Evolutionary conservation across 1,140 invertebrate genomes (phyloP).

Genomic region (Eurytemora carolleeae): DNA sequence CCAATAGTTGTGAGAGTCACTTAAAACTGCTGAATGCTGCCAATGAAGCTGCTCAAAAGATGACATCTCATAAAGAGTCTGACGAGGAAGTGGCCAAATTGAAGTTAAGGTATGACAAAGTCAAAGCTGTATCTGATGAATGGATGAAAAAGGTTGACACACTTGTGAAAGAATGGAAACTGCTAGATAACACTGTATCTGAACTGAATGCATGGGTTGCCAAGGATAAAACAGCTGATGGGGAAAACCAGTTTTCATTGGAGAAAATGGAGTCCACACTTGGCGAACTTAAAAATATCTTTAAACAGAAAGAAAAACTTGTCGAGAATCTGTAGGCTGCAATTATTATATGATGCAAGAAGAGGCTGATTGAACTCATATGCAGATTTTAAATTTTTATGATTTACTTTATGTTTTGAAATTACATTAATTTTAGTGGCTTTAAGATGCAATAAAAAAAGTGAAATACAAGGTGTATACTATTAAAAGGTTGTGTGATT

Average conservation of each 20-base stretch:
- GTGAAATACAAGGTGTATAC: no score
- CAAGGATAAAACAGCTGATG: conserved; percentile 8
- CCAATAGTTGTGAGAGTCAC: conserved; percentile 2
- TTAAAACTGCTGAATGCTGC: conserved; percentile 7
- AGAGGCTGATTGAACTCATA: no score
- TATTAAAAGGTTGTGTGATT: no score
- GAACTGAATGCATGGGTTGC: conserved; percentile 15
- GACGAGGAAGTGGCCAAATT: conserved; percentile 9
- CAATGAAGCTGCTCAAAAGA: conserved; percentile 5
- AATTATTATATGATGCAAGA: no score
- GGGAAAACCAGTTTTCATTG: conserved; percentile 12
- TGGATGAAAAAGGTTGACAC: conserved; percentile 15
- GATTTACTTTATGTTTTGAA: no score
- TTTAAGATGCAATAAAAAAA: no score
- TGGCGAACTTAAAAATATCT: conserved; percentile 15
- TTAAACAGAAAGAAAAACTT: conserved; percentile 15
- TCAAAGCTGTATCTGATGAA: conserved; percentile 12
- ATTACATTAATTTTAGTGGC: no score
- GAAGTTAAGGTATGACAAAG: conserved; percentile 10
- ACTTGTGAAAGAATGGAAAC: conserved; percentile 14
- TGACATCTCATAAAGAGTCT: conserved; percentile 14
- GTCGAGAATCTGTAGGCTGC: conserved; percentile 16
- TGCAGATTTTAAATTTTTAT: no score
- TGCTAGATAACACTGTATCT: conserved; percentile 11
- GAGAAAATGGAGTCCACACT: conserved; percentile 16